Evolutionary conservation across 2,888 invertebrate genomes (phyloP).

Genomic region (Flabesymbios commensalis): DNA sequence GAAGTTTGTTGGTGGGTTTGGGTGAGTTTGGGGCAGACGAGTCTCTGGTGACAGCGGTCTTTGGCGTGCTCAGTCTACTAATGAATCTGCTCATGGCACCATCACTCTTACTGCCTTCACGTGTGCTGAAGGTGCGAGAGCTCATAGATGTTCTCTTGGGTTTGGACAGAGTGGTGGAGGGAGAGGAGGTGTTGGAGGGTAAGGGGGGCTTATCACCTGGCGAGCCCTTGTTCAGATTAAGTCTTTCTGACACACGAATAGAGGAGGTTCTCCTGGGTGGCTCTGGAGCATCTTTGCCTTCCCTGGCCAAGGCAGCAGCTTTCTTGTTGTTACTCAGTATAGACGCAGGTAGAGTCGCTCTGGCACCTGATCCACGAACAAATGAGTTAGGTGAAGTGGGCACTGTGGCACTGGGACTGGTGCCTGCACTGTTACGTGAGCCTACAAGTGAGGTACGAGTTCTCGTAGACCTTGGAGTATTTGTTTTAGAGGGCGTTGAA

Average conservation of each 20-base stretch:
- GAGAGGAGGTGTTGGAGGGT: no score
- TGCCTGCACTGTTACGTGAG: no score
- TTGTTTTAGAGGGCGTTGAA: not conserved
- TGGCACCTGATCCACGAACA: constrained; percentile 22
- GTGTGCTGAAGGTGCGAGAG: no score
- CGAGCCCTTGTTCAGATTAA: constrained; percentile 1
- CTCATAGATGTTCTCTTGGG: no score
- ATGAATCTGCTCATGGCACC: no score
- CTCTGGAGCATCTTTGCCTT: constrained; percentile 19
- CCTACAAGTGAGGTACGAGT: no score
- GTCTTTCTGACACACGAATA: constrained; percentile 23
- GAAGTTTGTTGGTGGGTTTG: no score
- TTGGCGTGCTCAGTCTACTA: no score
- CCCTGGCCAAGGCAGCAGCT: constrained; percentile 19
- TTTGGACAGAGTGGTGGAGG: not conserved
- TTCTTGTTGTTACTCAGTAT: constrained; percentile 25
- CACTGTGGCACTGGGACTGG: not conserved
- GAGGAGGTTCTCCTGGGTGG: constrained; percentile 35
- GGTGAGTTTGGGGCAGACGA: no score
- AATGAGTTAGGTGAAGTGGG: constrained; percentile 16
- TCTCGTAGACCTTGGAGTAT: no score
- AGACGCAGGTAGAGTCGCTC: constrained; percentile 37
- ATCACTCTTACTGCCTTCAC: no score
- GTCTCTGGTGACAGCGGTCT: no score
- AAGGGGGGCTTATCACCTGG: not conserved